Evolutionary conservation across 2,888 invertebrate genomes (phyloP).

Genomic region (Drosophila rubida): DNA sequence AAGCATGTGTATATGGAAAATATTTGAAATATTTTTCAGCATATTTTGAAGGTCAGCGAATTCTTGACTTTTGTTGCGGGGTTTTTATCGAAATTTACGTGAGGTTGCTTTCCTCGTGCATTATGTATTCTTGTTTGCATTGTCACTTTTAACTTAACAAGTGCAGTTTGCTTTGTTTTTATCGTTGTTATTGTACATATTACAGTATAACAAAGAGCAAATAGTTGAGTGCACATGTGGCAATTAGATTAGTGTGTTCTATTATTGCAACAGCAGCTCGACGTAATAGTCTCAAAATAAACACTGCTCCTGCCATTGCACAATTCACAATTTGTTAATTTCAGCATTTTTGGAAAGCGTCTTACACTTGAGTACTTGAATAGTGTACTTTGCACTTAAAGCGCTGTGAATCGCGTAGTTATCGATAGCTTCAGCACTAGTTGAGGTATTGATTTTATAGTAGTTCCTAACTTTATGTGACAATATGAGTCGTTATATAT

Average conservation of each 20-base stretch:
- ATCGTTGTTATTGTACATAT: constrained; percentile 1
- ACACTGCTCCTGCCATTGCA: neutral
- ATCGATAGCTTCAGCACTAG: no score
- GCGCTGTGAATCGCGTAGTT: no score
- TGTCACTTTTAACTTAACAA: constrained; percentile 14
- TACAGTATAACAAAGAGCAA: neutral
- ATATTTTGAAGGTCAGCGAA: constrained; percentile 35
- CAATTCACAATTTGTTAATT: neutral
- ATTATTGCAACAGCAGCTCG: neutral
- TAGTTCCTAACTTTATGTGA: no score
- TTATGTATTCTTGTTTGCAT: constrained; percentile 8
- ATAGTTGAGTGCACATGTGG: neutral
- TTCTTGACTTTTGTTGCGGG: constrained; percentile 12
- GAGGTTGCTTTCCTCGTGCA: constrained; percentile 20
- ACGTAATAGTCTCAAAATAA: neutral
- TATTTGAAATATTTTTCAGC: constrained; percentile 20
- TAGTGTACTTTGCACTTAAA: no score
- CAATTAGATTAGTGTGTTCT: neutral
- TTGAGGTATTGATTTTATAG: no score
- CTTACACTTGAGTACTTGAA: no score
- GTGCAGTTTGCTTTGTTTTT: neutral
- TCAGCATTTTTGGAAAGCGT: neutral
- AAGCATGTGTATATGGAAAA: constrained; percentile 2
- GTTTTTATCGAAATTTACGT: constrained; percentile 36
- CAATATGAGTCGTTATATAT: no score